Evolutionary conservation across 2,113 vertebrate genomes (phyloP), one percentile per base, ranked within the genome.

Genomic region (Piaya cayana): DNA sequence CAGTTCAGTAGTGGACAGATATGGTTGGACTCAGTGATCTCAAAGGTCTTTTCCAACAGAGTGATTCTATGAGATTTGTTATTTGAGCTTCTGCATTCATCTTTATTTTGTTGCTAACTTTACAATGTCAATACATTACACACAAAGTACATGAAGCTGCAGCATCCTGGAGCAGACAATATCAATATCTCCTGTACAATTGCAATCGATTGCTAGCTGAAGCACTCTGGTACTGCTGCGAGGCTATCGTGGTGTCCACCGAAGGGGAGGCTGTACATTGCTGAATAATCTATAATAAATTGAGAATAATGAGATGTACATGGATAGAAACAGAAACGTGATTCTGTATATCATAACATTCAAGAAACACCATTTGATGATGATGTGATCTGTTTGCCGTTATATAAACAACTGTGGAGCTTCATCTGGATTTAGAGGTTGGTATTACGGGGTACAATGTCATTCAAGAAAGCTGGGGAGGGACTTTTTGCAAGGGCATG

Each of bases 111-210:
- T 92, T 86, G 45, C 27, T 90, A 32, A 88, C 84, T 89, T 82
- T 77, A 78, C 42, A 94, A 32, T 79, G 21, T 82, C 86, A 95
- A 20, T 34, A 67, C 30, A 34, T 92, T 90, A 43, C 45, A 68
- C 55, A 82, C 6, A 65, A 86, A 59, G 53, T n/a, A 86, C 26
- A 77, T 63, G 83, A 92, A 95, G 58, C 59, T 86, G 65, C 71
- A 82, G 71, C 65, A 67, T 67, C 76, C 78, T 92, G 84, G 42
- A 86, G 68, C 64, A 93, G 14, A 53, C 16, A 39, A 75, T 32
- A 43, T 98, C 95, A 98, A 64, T 95, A 96, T 95, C 94, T 98
- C 95, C 96, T 98, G 79, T 97, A 96, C 49, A 93, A 32, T 52
- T 62, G 94, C 82, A 80, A 27, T 74, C 20, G 89, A 63, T 78